A percentile compares a stretch with the other conserved stretches of the same genome.
phyloP scores from a whole-genome alignment of 2,888 invertebrate genomes.

The Vandiemenella viatica region DNA sequence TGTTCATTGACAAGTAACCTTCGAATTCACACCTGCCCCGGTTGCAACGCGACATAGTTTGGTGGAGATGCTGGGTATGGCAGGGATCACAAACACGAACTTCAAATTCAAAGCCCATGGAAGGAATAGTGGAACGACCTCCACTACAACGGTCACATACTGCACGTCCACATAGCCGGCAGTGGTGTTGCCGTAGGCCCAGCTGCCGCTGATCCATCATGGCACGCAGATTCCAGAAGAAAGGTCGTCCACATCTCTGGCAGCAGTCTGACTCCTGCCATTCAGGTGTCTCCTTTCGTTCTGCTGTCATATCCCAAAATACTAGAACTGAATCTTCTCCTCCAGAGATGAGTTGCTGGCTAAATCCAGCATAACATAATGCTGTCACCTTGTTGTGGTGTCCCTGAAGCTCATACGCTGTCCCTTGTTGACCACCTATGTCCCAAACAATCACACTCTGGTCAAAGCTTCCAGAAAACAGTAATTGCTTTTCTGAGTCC shows the following conservation, averaged over 20 bases:
- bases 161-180: constrained; percentile 87
- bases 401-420: constrained; percentile 92
- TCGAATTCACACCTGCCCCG: no score
- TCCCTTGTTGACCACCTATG: constrained; percentile 91
- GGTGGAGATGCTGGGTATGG: constrained; percentile 55
- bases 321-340: constrained; percentile 86
- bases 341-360: constrained; percentile 70
- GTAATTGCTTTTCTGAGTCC: constrained; percentile 76
- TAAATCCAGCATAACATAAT: constrained; percentile 65
- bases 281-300: constrained; percentile 80
- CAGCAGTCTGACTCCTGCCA: constrained; percentile 94
- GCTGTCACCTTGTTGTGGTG: constrained; percentile 87
- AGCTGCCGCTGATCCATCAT: constrained; percentile 97
- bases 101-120: constrained; percentile 96
- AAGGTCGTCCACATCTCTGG: constrained; percentile 85
- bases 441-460: constrained; percentile 96
- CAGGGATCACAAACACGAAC: constrained; percentile 92
- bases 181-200: constrained; percentile 81
- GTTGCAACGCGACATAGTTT: no score
- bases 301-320: constrained; percentile 86
- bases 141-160: constrained; percentile 86
- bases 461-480: constrained; percentile 94
- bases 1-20: no score
- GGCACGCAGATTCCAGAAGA: constrained; percentile 96
- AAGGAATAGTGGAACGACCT: constrained; percentile 75